Evolutionary conservation across 2,113 vertebrate species (phyloP).

Genomic region (Cnemophilus loriae): DNA sequence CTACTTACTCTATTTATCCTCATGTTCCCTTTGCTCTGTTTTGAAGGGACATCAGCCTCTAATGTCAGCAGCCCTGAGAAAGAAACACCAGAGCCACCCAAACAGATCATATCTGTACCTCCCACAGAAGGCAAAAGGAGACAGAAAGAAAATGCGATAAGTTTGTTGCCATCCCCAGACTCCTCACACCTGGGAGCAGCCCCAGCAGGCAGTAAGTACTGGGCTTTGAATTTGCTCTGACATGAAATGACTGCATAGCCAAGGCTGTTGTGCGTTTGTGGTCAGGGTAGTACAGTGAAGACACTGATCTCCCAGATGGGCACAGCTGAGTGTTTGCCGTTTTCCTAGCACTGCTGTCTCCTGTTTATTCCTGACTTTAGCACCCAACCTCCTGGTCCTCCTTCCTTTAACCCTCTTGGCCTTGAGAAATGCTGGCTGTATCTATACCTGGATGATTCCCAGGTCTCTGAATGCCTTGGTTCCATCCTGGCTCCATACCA

Average conservation of each 20-base stretch:
- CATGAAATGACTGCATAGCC: background rate
- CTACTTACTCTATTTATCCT: background rate
- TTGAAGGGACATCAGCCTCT: constrained; percentile 56
- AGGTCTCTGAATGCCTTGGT: background rate
- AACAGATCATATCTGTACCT: background rate
- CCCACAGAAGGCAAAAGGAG: background rate
- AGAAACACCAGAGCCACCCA: background rate
- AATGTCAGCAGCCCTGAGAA: background rate
- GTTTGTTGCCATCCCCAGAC: background rate
- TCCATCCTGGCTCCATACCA: background rate
- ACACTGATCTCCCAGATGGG: background rate
- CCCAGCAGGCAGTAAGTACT: background rate
- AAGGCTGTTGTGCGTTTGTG: background rate
- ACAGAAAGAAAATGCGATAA: background rate
- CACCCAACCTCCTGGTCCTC: background rate
- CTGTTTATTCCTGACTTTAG: background rate
- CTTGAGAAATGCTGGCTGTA: background rate
- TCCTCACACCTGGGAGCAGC: background rate
- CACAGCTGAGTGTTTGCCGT: background rate
- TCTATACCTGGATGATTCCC: background rate
- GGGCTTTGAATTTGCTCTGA: background rate
- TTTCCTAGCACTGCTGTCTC: background rate
- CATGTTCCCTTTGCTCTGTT: background rate
- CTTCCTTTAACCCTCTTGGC: background rate
- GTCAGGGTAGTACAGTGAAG: rapidly evolving